Evolutionary conservation across 2,797 vertebrate species (phyloP), one percentile per base, ranked within the genome.

Genomic region (Lutjanus campechanus): DNA sequence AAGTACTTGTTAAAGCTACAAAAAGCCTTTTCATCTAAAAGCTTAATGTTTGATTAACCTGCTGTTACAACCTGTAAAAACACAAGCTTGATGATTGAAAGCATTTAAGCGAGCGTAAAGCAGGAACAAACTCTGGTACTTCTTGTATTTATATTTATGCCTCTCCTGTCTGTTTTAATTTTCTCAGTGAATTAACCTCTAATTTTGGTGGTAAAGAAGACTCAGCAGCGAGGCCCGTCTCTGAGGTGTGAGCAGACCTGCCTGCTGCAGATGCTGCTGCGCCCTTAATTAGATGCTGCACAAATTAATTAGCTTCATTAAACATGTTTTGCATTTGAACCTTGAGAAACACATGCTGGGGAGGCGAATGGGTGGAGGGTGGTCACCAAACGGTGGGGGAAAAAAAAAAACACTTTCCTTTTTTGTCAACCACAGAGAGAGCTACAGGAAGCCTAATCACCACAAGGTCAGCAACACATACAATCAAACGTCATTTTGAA

Each of bases 231-330:
- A 63, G 50, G 54, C 54, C 58, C 2, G 40, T 83, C 88, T 89
- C 85, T 8, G 15, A 76, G 79, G 73, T 81, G 69, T 49, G 76
- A 71, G 72, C 74, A 60, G 46, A 81, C 76, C 88, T 62, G 49
- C 40, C 56, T 55, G 71, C 47, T 77, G 59, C 82, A 92, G 77
- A 85, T 82, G 76, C 83, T 67, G 36, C 63, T 47, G 41, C 46
- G 10, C 64, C 73, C 83, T 63, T 86, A 89, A 92, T 93, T 91
- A 88, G 77, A 78, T 71, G 70, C 68, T 72, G 70, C 72, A 84
- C 79, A 86, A 71, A 86, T 90, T 77, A 89, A 91, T 93, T 85
- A 84, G 72, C 88, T 92, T 84, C 84, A 92, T 88, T 88, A 92
- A 89, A 87, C 74, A 83, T 69, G 74, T 77, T 88, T 70, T 85